Base-by-base conservation (phyloP, 2,888 invertebrate species). In the Oscheius sp. region DNA sequence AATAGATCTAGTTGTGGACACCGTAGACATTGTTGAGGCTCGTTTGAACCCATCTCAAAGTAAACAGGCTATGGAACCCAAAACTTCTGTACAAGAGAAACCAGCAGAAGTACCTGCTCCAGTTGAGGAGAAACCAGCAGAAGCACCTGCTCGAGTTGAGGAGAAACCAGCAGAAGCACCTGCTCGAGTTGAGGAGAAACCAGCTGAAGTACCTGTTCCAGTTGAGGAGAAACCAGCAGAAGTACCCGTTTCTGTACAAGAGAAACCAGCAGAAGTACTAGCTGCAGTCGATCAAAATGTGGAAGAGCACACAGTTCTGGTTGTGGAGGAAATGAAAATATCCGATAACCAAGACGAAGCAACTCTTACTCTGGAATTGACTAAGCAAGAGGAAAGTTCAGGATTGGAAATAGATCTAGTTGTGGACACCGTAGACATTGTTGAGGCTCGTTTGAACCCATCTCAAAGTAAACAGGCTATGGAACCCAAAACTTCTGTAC, bases 231-330 rank as follows among this genome's bases (percentile, higher is more conserved):
- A 51, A 17, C 8, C 8, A 17, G 45, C 45, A n/a, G 45, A 44
- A 44, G 45, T 44, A 8, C 45, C 45, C 9, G 45, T 17, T 44
- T 17, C 45, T n/a, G 45, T 17, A 6, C n/a, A 44, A 17, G 45
- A 8, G 45, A 8, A 9, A 44, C 8, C 45, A 44, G 9, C 20
- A 4, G 49, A 49, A 49, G 8, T 8, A 2, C 20, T 24, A 2
- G 59, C 65, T 50, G 57, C 62, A 49, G 54, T 56, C 12, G 65
- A 41, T 28, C 47, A 24, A 20, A 56, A 59, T 28, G 24, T 9
- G 3, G 30, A 66, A 44, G 44, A 57, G 14, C n/a, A 44, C 32
- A 30, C 51, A 59, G 45, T 6, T 4, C n/a, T 26, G 6, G 14
- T 8, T 14, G 28, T 30, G 26, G 32, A 51, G 30, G 51, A 26